Evolutionary conservation across 2,113 vertebrate genomes (phyloP).

Genomic region (Athene cunicularia): DNA sequence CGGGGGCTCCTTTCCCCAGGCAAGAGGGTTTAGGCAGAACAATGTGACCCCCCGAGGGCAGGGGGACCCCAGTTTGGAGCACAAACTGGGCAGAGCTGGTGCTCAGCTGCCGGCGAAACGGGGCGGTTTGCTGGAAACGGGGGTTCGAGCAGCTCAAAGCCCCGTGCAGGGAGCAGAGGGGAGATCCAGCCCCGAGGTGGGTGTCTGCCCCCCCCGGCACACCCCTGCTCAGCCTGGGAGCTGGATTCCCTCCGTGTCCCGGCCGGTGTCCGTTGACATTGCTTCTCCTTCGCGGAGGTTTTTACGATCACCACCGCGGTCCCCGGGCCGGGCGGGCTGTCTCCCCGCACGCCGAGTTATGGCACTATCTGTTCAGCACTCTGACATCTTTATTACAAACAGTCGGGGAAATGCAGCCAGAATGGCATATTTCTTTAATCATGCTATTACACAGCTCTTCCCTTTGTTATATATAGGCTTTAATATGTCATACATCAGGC

Average conservation of each 20-base stretch:
- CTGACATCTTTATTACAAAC: conserved; percentile 39
- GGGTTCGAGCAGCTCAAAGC: background rate
- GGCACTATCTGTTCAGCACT: background rate
- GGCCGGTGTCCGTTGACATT: background rate
- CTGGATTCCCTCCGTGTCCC: too few relatives aligned
- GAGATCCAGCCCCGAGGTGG: accelerated
- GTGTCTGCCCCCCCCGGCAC: accelerated
- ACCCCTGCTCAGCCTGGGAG: background rate
- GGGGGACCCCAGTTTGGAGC: background rate
- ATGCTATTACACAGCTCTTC: background rate
- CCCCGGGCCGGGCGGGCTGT: background rate
- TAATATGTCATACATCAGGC: background rate
- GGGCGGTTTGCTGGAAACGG: background rate
- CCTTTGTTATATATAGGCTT: background rate
- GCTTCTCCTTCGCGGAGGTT: background rate
- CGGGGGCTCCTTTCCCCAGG: background rate
- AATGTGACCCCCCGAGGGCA: accelerated
- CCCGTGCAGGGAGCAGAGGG: background rate
- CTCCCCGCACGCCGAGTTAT: background rate
- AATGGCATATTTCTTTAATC: conserved; percentile 18
- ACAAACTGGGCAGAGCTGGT: background rate
- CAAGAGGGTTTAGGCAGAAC: background rate
- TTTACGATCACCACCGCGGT: accelerated
- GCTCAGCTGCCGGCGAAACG: background rate
- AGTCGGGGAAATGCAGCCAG: background rate